phyloP scores from a whole-genome alignment of 2,888 invertebrate genomes.

The Thysanoteuthis rhombus region DNA sequence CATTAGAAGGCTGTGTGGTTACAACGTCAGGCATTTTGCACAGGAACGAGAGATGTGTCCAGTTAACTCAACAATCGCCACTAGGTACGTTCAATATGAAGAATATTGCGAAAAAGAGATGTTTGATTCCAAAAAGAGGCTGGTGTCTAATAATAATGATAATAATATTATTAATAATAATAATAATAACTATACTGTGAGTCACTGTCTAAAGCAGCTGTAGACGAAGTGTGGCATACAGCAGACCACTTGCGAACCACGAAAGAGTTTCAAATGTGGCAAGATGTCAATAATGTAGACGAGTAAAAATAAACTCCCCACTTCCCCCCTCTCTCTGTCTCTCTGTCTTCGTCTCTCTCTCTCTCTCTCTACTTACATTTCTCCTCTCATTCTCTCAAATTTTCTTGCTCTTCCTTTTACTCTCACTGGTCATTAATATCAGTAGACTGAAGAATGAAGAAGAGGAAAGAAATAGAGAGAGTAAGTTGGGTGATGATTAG shows the following conservation, averaged over 20 bases:
- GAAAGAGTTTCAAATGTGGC: neutral
- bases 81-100: neutral
- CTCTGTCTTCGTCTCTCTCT: neutral
- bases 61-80: neutral
- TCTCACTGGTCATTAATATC: neutral
- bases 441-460: neutral
- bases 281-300: neutral
- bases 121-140: neutral
- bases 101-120: neutral
- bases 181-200: neutral
- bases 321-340: neutral
- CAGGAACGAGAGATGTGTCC: neutral
- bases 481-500: neutral
- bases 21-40: neutral
- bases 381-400: neutral
- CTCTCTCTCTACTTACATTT: neutral
- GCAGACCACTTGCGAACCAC: neutral
- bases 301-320: slow-evolving; percentile 12
- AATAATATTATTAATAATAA: neutral
- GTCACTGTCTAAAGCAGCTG: neutral
- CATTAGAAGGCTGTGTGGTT: neutral
- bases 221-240: neutral
- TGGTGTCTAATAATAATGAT: neutral
- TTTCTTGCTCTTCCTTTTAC: neutral
- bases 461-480: neutral